phyloP scores from a whole-genome alignment of 2,888 invertebrate genomes.

The Troides helena region DNA sequence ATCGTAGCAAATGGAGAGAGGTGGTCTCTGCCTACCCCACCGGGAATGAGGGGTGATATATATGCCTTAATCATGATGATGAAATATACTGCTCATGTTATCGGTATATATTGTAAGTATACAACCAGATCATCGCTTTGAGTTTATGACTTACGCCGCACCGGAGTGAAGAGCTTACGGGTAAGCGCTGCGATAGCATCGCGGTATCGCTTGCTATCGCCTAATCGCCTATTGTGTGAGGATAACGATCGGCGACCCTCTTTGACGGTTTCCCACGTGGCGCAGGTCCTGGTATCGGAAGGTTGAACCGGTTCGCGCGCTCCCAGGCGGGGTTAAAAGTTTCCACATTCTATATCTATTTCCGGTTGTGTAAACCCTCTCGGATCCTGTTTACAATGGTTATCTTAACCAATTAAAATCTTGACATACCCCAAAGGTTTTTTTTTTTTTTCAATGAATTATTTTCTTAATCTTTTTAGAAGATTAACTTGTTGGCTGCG shows the following conservation, averaged over 20 bases:
- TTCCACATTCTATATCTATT: not conserved
- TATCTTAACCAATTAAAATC: not conserved
- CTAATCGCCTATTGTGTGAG: constrained; percentile 65
- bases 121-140: not conserved
- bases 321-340: constrained; percentile 14
- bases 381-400: not conserved
- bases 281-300: constrained; percentile 33
- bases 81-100: too few relatives aligned
- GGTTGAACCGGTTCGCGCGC: constrained; percentile 31
- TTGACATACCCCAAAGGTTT: not conserved
- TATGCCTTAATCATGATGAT: too few relatives aligned
- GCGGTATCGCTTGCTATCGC: constrained; percentile 52
- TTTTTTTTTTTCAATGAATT: too few relatives aligned
- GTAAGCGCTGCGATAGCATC: constrained; percentile 55
- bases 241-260: constrained; percentile 50
- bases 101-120: too few relatives aligned
- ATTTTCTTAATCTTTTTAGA: too few relatives aligned
- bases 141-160: constrained; percentile 33
- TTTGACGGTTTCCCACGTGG: constrained; percentile 43
- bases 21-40: too few relatives aligned
- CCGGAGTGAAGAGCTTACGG: constrained; percentile 50
- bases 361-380: not conserved
- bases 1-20: too few relatives aligned
- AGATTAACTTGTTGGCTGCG: too few relatives aligned
- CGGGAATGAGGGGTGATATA: too few relatives aligned